These are phyloP conservation scores for Tachypleus tridentatus DNA, from an alignment of 1,140 invertebrate species.

Conservation along the genomic window DNA sequence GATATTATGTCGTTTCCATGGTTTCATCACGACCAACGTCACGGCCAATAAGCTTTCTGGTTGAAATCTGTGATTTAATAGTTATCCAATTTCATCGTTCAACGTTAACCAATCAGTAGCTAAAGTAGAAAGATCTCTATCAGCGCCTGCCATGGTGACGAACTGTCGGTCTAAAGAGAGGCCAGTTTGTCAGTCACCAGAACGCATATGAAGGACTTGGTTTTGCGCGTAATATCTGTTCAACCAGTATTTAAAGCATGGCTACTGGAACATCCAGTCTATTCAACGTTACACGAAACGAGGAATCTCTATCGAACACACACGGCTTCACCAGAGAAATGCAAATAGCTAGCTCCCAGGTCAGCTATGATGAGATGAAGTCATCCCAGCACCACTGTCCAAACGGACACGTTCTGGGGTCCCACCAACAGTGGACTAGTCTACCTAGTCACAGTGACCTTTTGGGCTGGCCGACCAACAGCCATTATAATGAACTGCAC, in stretches of 20 bases:
- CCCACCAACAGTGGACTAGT: conserved; percentile 50
- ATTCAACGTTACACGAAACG: background rate
- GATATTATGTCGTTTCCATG: no score
- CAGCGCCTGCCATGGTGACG: no score
- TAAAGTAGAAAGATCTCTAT: no score
- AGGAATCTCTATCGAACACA: background rate
- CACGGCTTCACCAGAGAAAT: conserved; percentile 7
- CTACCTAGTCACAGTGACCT: conserved; percentile 51
- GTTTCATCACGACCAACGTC: no score
- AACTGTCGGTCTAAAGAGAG: no score
- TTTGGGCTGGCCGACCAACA: conserved; percentile 46
- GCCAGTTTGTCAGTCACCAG: no score
- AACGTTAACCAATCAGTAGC: no score
- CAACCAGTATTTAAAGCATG: background rate
- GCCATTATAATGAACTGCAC: conserved; percentile 21
- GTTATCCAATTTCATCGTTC: no score
- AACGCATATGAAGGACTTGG: no score
- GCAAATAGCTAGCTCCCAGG: conserved; percentile 35
- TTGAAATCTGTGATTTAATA: no score
- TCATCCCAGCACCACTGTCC: conserved; percentile 55
- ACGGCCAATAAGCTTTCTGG: no score
- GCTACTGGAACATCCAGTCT: background rate
- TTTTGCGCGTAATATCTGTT: no score
- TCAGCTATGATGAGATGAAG: conserved; percentile 77
- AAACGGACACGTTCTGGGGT: conserved; percentile 50